These are phyloP conservation scores for Bradysia coprophila DNA, from an alignment of 1,140 invertebrate species.

Conservation along the genomic window DNA sequence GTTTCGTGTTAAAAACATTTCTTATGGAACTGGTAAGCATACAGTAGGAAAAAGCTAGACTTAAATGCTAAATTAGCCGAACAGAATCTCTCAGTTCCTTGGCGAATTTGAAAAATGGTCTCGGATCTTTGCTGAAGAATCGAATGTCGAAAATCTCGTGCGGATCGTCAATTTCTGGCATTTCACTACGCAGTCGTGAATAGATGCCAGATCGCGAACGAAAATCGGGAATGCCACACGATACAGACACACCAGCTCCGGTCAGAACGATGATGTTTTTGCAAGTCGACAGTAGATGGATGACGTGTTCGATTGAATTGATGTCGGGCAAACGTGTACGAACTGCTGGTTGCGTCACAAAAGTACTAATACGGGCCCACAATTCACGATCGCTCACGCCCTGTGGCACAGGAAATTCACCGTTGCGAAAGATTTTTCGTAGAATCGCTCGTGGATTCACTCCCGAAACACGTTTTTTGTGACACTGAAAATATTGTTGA, in stretches of 20 bases:
- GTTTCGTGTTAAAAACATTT: too few species aligned
- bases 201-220: slow-evolving; percentile 85
- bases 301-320: slow-evolving; percentile 60
- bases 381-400: slow-evolving; percentile 47
- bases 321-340: slow-evolving; percentile 49
- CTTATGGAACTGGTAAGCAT: too few species aligned
- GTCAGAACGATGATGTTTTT: slow-evolving; percentile 84
- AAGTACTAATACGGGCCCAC: slow-evolving; percentile 54
- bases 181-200: slow-evolving; percentile 67
- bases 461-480: slow-evolving; percentile 54
- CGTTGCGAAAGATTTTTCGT: slow-evolving; percentile 40
- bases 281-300: slow-evolving; percentile 42
- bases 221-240: slow-evolving; percentile 95
- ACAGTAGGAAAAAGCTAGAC: slow-evolving; percentile 56
- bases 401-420: slow-evolving; percentile 33
- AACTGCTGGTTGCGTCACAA: slow-evolving; percentile 50
- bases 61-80: too few species aligned
- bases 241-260: slow-evolving; percentile 90
- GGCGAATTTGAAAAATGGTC: slow-evolving; percentile 83
- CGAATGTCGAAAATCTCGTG: slow-evolving; percentile 89
- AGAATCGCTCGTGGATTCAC: slow-evolving; percentile 49
- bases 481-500: slow-evolving; percentile 46
- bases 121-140: slow-evolving; percentile 67
- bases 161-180: slow-evolving; percentile 74
- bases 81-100: too few species aligned